Evolutionary conservation across 2,888 invertebrate species (phyloP), one percentile per base, ranked within the genome.

Genomic region (Dynastes grantii): DNA sequence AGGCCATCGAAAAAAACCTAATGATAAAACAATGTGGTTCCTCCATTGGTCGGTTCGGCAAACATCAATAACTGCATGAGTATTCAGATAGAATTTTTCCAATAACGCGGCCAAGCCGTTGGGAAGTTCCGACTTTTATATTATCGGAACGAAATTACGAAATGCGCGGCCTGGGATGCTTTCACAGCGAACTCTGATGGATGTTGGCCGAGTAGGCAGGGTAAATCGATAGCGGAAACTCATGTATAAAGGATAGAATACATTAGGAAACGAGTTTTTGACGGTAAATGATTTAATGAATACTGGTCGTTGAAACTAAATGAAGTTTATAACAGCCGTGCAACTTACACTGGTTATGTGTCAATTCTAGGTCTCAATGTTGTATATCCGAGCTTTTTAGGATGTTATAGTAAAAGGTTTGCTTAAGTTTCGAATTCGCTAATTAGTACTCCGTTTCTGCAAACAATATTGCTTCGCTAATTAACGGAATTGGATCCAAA

Each of bases 141-240:
- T 51, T 51, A 51, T 51, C 68, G 68, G 51, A 68, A 68, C 51
- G 68, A 68, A 68, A 68, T 68, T 68, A 68, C 68, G 51, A 51
- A 68, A 29, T 27, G 13, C 29, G 51, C 49, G 49, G n/a, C 29
- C 27, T 68, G 22, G 9, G 49, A 53, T 53, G 55, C 27, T 49
- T 65, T 65, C 65, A 37, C 4, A 65, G 40, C 16, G 32, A 37
- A 5, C 32, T 37, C 5, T 40, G 65, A 9, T 37, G 40, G 22
- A n/a, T 22, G 55, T 1, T 40, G 6, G 65, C 65, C 8, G 45
- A 11, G 11, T 45, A 45, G 11, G 8, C 2, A 45, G 8, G 8
- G 2, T 45, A 45, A 65, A 65, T 65, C 65, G 40, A 65, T 45
- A 40, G 37, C 65, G 64, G 6, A 32, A 37, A 37, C 5, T 37